Evolutionary conservation across 2,113 vertebrate species (phyloP).

Genomic region (Paradoxurus hermaphroditus): DNA sequence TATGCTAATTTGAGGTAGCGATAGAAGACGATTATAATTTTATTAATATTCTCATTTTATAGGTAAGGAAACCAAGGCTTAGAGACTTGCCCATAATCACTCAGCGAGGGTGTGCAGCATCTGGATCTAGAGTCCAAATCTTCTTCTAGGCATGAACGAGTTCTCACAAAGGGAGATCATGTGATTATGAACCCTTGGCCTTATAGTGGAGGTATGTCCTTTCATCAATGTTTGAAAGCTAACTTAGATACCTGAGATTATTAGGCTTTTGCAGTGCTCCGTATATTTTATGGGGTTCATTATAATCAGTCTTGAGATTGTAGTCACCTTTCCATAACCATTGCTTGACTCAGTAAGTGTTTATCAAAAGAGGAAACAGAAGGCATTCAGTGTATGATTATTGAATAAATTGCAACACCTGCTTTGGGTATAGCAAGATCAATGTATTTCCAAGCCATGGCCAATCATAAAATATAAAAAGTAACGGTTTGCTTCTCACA

Average conservation of each 20-base stretch:
- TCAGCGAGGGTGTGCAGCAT: neutral
- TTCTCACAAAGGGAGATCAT: neutral
- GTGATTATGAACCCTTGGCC: neutral
- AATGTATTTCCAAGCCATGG: neutral
- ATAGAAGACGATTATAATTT: neutral
- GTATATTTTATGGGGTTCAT: neutral
- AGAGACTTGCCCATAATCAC: neutral
- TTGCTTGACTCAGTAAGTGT: neutral
- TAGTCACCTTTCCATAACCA: neutral
- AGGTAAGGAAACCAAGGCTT: neutral
- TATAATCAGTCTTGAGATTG: neutral
- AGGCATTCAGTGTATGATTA: neutral
- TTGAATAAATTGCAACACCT: neutral
- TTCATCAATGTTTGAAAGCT: neutral
- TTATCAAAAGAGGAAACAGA: neutral
- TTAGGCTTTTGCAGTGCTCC: neutral
- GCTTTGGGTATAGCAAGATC: neutral
- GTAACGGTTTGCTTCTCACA: neutral
- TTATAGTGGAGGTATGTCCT: neutral
- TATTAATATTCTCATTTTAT: slow-evolving; percentile 13
- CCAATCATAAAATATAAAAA: neutral
- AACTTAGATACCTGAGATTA: neutral
- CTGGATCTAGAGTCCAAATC: neutral
- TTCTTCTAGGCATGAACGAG: neutral
- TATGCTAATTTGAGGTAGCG: neutral